These are phyloP conservation scores for Tichodroma muraria DNA, from an alignment of 2,113 vertebrate species.

Conservation along the genomic window DNA sequence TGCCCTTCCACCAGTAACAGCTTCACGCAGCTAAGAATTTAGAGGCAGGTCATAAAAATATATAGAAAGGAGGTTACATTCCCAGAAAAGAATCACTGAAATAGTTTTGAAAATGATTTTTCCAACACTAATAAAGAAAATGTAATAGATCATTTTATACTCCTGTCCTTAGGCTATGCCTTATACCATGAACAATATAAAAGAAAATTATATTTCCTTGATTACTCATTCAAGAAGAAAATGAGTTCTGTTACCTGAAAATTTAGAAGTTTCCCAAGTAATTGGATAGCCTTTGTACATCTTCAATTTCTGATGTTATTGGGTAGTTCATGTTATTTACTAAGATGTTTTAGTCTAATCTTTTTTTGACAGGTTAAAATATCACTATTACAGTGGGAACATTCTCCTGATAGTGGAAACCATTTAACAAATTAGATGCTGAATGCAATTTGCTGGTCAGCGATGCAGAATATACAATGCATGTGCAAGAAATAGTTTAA, in stretches of 20 bases:
- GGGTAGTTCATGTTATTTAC: slow-evolving; percentile 54
- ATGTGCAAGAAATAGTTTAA: slow-evolving; percentile 45
- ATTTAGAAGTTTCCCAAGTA: slow-evolving; percentile 42
- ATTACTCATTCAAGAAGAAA: slow-evolving; percentile 62
- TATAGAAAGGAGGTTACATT: slow-evolving; percentile 13
- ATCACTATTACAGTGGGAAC: slow-evolving; percentile 39
- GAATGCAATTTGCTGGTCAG: slow-evolving; percentile 34
- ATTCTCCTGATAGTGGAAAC: slow-evolving; percentile 33
- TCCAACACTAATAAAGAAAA: slow-evolving; percentile 49
- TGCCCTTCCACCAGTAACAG: background rate
- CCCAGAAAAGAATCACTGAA: slow-evolving; percentile 7
- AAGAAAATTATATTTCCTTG: slow-evolving; percentile 57
- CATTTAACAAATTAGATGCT: slow-evolving; percentile 48
- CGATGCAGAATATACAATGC: background rate
- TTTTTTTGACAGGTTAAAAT: slow-evolving; percentile 53
- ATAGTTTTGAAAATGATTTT: slow-evolving; percentile 58
- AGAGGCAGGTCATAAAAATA: background rate
- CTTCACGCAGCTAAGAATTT: background rate
- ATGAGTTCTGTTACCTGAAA: slow-evolving; percentile 53
- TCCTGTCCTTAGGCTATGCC: slow-evolving; percentile 21
- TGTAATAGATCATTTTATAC: slow-evolving; percentile 53
- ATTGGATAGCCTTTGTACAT: slow-evolving; percentile 45
- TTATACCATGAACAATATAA: slow-evolving; percentile 37
- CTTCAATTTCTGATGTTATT: slow-evolving; percentile 60
- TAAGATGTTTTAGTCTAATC: slow-evolving; percentile 44